Conservation (phyloP, 2,113 vertebrate genomes). For the Xiphorhynchus elegans region DNA sequence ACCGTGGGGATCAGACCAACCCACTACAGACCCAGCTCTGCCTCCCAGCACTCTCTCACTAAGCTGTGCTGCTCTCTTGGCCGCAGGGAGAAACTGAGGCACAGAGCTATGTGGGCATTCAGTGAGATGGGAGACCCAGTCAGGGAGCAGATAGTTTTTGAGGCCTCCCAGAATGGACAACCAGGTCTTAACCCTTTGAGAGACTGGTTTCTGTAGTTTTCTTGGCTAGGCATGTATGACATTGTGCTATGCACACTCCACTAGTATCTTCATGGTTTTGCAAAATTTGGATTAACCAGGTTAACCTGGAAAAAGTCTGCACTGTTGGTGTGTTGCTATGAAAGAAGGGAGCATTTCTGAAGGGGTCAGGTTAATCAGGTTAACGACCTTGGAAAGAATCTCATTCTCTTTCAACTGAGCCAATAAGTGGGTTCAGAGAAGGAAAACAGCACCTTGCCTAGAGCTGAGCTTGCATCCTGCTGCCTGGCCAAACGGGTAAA, state of each 20-base stretch:
- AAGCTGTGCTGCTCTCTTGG: neutral
- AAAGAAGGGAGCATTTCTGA: neutral
- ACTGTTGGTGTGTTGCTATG: neutral
- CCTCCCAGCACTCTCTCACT: neutral
- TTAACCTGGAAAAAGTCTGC: neutral
- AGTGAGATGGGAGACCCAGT: neutral
- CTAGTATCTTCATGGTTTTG: neutral
- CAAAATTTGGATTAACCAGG: neutral
- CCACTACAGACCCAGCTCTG: neutral
- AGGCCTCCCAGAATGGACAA: neutral
- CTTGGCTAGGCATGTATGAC: neutral
- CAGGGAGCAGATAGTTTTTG: neutral
- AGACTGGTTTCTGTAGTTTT: neutral
- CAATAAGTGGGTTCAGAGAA: neutral
- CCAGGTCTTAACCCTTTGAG: neutral
- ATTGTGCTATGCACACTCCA: neutral
- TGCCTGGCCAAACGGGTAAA: neutral
- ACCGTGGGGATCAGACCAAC: neutral
- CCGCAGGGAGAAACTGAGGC: neutral
- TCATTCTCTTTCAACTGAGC: neutral
- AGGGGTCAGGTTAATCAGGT: neutral
- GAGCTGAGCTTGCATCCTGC: neutral
- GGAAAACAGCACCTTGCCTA: neutral
- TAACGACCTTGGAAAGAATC: neutral
- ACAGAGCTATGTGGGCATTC: accelerated